A percentile compares a stretch with the other conserved stretches of the same genome.
Evolutionary conservation across 2,113 vertebrate species (phyloP).

Genomic region (Apteryx owenii): DNA sequence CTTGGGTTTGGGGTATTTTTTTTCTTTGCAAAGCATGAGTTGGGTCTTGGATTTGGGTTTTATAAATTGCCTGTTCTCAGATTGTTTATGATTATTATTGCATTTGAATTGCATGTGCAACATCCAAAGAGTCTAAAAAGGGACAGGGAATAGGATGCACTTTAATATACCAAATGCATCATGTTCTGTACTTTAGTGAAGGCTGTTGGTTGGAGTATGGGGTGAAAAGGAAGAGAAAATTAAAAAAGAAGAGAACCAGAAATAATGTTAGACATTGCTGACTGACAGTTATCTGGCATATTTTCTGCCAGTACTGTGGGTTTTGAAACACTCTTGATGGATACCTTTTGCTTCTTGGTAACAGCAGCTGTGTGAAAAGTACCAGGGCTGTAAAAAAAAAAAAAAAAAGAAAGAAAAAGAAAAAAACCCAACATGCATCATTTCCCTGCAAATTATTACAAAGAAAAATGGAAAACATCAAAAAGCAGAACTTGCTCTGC

Average conservation of each 20-base stretch:
- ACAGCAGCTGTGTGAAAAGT: conserved; percentile 48
- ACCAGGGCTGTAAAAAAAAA: not conserved
- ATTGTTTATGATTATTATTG: conserved; percentile 38
- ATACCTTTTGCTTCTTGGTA: conserved; percentile 53
- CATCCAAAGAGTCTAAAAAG: conserved; percentile 37
- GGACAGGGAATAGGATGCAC: not conserved
- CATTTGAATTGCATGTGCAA: conserved; percentile 16
- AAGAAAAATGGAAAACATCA: conserved; percentile 8
- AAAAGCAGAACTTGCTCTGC: conserved; percentile 30
- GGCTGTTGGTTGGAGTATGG: not conserved
- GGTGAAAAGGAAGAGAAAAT: not conserved
- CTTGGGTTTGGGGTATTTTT: not conserved
- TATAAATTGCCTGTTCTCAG: not conserved
- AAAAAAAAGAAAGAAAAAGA: not conserved
- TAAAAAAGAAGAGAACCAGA: not conserved
- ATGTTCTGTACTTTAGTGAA: conserved; percentile 33
- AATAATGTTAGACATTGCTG: not conserved
- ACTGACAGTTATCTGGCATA: not conserved
- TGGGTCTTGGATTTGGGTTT: not conserved
- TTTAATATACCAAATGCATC: conserved; percentile 61
- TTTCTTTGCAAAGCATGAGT: not conserved
- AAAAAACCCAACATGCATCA: not conserved
- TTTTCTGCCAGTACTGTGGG: not conserved
- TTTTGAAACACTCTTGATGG: not conserved
- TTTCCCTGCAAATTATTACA: conserved; percentile 14